phyloP scores from a whole-genome alignment of 2,113 vertebrate genomes.

The Acinonyx jubatus region DNA sequence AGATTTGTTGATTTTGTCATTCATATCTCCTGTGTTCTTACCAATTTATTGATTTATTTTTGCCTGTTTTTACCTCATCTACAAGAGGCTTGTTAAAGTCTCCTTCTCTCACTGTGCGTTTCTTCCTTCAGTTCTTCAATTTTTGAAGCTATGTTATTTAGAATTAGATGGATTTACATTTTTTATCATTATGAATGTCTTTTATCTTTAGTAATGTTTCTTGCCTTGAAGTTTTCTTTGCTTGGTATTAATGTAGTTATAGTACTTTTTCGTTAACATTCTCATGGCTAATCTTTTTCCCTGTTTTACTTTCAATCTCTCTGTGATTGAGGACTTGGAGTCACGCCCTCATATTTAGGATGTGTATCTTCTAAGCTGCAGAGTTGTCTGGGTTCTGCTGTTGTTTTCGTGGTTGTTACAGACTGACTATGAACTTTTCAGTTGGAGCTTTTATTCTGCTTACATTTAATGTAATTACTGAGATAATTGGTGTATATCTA shows the following conservation, averaged over 20 bases:
- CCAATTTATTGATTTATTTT: background rate
- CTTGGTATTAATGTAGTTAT: background rate
- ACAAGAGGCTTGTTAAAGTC: background rate
- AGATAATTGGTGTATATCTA: background rate
- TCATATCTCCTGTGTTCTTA: background rate
- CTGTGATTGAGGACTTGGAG: background rate
- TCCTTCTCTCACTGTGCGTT: background rate
- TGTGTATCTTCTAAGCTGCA: background rate
- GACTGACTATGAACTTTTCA: background rate
- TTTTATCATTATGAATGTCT: background rate
- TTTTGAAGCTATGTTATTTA: background rate
- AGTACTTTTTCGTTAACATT: background rate
- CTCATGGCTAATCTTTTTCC: background rate
- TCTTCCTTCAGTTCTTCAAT: background rate
- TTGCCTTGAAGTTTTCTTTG: conserved; percentile 7
- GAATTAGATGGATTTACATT: background rate
- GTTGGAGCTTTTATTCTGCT: background rate
- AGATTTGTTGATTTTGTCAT: conserved; percentile 6
- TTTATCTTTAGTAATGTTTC: background rate
- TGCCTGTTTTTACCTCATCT: background rate
- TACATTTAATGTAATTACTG: background rate
- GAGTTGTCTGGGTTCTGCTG: background rate
- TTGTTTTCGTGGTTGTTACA: background rate
- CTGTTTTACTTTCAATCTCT: background rate
- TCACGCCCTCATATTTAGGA: background rate